A percentile compares a stretch with the other conserved stretches of the same genome.
Evolutionary conservation across 2,113 vertebrate genomes (phyloP).

Genomic region (Geococcyx californianus): DNA sequence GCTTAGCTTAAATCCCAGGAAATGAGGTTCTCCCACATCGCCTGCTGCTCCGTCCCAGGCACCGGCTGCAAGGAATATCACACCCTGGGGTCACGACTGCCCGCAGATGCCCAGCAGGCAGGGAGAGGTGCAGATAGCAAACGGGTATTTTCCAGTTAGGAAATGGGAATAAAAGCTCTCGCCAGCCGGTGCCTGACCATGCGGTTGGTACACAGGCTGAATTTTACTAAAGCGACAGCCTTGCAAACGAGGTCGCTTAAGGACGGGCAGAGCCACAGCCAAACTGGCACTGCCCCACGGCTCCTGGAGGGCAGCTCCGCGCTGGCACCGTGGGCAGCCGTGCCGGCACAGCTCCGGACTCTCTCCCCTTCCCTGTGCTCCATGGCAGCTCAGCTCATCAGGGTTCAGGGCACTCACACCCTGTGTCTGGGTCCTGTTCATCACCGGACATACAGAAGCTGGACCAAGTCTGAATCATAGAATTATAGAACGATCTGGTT

Average conservation of each 20-base stretch:
- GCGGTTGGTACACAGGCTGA: background rate
- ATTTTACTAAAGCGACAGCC: background rate
- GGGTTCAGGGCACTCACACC: rapidly evolving
- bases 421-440: rapidly evolving
- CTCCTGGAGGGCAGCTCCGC: background rate
- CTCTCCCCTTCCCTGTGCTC: background rate
- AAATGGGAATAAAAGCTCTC: rapidly evolving
- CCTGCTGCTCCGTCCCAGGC: background rate
- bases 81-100: rapidly evolving
- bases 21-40: rapidly evolving
- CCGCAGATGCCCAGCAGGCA: background rate
- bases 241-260: background rate
- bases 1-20: background rate
- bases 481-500: no score
- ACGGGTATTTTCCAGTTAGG: rapidly evolving
- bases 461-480: no score
- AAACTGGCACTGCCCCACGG: background rate
- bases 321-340: background rate
- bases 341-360: background rate
- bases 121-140: background rate
- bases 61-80: rapidly evolving
- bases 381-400: rapidly evolving
- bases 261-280: background rate
- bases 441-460: rapidly evolving
- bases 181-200: rapidly evolving